A percentile compares a stretch with the other conserved stretches of the same genome.
Evolutionary conservation across 2,888 invertebrate species (phyloP).

Genomic region (Liodrosophila aerea): DNA sequence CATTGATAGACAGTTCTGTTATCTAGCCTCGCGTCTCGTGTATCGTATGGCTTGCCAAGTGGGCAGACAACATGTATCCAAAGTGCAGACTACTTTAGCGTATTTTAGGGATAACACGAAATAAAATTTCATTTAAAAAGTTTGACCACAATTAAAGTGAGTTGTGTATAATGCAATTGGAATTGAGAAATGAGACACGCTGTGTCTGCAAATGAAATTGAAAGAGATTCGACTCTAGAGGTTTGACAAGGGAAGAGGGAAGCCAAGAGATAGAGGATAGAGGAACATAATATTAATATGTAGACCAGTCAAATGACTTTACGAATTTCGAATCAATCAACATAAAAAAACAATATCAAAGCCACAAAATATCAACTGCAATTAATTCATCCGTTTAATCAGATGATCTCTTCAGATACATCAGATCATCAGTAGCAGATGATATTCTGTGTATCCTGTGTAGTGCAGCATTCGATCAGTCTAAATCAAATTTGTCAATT

Average conservation of each 20-base stretch:
- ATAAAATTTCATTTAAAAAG: background rate
- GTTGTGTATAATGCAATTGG: no score
- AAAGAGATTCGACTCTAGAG: no score
- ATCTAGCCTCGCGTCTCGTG: constrained; percentile 34
- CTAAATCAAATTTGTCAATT: constrained; percentile 48
- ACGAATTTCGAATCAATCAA: no score
- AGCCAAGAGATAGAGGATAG: no score
- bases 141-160: background rate
- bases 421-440: background rate
- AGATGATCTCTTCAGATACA: background rate
- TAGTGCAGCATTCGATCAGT: constrained; percentile 5
- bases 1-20: constrained; percentile 51
- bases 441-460: no score
- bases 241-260: no score
- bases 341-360: no score
- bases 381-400: background rate
- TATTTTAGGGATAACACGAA: background rate
- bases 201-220: no score
- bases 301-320: no score
- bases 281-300: no score
- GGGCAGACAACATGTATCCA: constrained; percentile 13
- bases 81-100: constrained; percentile 18
- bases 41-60: constrained; percentile 18
- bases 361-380: background rate
- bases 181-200: no score